Evolutionary conservation across 37 sponge, comb jelly and placozoan genomes (phyloP).

Genomic region (Haliclona indistincta): DNA sequence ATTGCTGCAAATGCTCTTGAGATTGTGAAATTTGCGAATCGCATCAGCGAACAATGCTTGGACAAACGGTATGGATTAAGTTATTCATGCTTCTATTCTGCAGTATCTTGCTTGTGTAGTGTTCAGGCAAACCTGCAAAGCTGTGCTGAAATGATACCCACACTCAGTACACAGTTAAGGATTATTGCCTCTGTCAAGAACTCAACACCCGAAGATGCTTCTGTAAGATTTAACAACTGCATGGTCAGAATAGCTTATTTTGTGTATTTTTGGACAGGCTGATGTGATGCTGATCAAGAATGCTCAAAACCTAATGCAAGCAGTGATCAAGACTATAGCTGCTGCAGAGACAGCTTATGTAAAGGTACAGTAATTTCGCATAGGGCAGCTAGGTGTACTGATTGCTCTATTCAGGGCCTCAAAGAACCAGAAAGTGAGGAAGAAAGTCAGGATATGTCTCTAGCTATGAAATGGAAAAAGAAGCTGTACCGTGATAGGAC

Average conservation of each 20-base stretch:
- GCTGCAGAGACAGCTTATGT: conserved; percentile 92
- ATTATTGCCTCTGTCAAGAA: conserved; percentile 88
- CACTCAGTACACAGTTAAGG: conserved; percentile 79
- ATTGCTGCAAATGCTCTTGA: conserved; percentile 63
- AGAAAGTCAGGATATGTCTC: conserved; percentile 30
- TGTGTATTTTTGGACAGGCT: conserved; percentile 43
- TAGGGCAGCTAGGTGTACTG: not conserved
- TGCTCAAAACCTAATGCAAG: conserved; percentile 88
- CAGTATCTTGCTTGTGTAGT: not conserved
- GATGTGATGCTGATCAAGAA: conserved; percentile 87
- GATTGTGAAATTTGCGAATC: conserved; percentile 64
- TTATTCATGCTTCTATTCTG: not conserved
- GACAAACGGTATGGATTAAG: conserved; percentile 62
- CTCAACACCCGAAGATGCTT: conserved; percentile 73
- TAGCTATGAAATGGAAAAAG: conserved; percentile 73
- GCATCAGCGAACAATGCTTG: conserved; percentile 64
- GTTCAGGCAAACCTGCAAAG: conserved; percentile 47
- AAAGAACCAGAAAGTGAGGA: conserved; percentile 24
- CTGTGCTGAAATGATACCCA: conserved; percentile 90
- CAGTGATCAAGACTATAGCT: conserved; percentile 76
- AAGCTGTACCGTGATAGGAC: conserved; percentile 72
- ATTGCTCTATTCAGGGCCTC: conserved; percentile 21
- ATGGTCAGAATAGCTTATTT: not conserved
- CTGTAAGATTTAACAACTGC: conserved; percentile 40
- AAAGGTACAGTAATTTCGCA: conserved; percentile 54